Conservation (phyloP, 2,113 vertebrate genomes). For the Cynopterus brachyotis region DNA sequence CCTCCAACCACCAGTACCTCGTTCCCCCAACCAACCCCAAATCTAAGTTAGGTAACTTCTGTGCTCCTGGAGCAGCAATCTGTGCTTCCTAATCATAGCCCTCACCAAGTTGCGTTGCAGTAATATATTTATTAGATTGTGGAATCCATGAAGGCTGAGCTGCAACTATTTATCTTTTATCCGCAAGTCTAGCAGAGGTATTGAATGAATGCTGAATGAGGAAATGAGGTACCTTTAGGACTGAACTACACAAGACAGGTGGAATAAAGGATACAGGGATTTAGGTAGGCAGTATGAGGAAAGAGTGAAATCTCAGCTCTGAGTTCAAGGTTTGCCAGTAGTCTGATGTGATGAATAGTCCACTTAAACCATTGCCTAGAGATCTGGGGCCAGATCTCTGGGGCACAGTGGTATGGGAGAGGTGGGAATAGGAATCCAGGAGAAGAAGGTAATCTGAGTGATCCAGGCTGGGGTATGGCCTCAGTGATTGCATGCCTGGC, state of each 20-base stretch:
- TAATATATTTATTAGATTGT: slow-evolving; percentile 27
- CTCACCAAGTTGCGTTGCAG: not conserved
- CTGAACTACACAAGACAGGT: not conserved
- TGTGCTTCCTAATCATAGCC: not conserved
- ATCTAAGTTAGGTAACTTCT: slow-evolving; percentile 7
- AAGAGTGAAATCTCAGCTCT: slow-evolving; percentile 16
- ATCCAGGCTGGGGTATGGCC: not conserved
- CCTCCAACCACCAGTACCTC: not conserved
- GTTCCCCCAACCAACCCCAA: no score
- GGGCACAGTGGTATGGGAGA: not conserved
- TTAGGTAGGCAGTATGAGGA: not conserved
- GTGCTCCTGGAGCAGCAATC: not conserved
- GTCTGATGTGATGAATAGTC: not conserved
- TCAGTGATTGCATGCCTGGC: not conserved
- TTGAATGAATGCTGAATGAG: slow-evolving; percentile 47
- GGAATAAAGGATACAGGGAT: not conserved
- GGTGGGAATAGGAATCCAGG: not conserved
- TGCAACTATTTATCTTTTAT: slow-evolving; percentile 40
- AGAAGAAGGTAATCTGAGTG: not conserved
- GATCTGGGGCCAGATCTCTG: not conserved
- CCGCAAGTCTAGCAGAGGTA: slow-evolving; percentile 6
- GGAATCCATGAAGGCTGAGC: slow-evolving; percentile 10
- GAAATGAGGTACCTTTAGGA: slow-evolving; percentile 37
- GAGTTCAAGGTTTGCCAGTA: not conserved
- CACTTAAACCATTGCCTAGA: not conserved